A percentile compares a stretch with the other conserved stretches of the same genome.
phyloP scores from a whole-genome alignment of 1,140 invertebrate genomes.

The Cherax quadricarinatus region DNA sequence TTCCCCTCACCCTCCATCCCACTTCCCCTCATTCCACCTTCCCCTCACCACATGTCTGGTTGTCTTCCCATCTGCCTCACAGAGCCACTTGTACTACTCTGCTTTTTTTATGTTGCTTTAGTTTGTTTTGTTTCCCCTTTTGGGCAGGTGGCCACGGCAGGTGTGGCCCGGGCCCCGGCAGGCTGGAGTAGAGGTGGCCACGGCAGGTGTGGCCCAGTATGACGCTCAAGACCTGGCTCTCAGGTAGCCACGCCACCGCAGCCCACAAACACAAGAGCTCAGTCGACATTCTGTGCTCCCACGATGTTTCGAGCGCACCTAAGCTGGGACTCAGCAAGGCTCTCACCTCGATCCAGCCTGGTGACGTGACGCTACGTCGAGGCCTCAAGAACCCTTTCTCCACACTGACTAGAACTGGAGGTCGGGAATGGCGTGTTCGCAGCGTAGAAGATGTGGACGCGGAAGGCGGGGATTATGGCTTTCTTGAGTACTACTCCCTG shows the following conservation, averaged over 20 bases:
- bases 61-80: not conserved
- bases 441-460: slow-evolving; percentile 64
- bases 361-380: slow-evolving; percentile 35
- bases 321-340: not conserved
- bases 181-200: not conserved
- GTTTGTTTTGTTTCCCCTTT: not conserved
- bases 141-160: not conserved
- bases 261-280: slow-evolving; percentile 43
- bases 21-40: not conserved
- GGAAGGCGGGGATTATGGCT: slow-evolving; percentile 65
- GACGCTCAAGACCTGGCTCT: slow-evolving; percentile 66
- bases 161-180: not conserved
- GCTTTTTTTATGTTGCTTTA: slow-evolving; percentile 26
- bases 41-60: not conserved
- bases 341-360: slow-evolving; percentile 13
- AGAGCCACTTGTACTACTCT: not conserved
- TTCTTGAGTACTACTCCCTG: slow-evolving; percentile 65
- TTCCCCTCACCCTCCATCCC: not conserved
- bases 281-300: slow-evolving; percentile 36
- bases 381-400: slow-evolving; percentile 57
- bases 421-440: slow-evolving; percentile 50
- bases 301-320: slow-evolving; percentile 10
- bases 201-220: slow-evolving; percentile 18
- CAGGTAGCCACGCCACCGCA: slow-evolving; percentile 32
- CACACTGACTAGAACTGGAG: slow-evolving; percentile 20